Conservation (phyloP, 2,113 vertebrate genomes). For the Podarcis cretensis region DNA sequence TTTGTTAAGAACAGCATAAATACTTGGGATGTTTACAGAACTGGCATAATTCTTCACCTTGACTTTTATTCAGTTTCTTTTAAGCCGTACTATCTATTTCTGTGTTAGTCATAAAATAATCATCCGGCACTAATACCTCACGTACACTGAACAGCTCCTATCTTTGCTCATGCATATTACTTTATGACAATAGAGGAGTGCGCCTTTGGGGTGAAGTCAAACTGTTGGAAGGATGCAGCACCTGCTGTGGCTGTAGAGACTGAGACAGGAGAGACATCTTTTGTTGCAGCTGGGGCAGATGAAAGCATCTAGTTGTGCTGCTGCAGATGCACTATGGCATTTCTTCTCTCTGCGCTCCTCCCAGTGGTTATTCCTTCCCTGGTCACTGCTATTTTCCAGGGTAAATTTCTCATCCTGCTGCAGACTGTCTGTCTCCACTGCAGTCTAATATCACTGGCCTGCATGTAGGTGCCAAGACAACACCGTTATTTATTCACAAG, state of each 20-base stretch:
- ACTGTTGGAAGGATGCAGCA: too few species aligned
- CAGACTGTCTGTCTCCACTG: too few species aligned
- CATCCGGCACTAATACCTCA: not conserved
- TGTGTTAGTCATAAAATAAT: not conserved
- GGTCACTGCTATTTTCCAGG: not conserved
- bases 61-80: not conserved
- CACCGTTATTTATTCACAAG: not conserved
- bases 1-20: slow-evolving; percentile 1
- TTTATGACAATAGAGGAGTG: too few species aligned
- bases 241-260: too few species aligned
- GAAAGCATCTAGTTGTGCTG: too few species aligned
- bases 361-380: too few species aligned
- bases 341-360: too few species aligned
- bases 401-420: not conserved
- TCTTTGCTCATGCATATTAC: not conserved
- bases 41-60: not conserved
- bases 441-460: too few species aligned
- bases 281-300: too few species aligned
- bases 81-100: not conserved
- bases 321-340: too few species aligned
- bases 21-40: slow-evolving; percentile 2
- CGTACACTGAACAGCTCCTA: not conserved
- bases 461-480: not conserved
- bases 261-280: too few species aligned
- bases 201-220: too few species aligned